Evolutionary conservation across 1,140 invertebrate species (phyloP).

Genomic region (Apis laboriosa): DNA sequence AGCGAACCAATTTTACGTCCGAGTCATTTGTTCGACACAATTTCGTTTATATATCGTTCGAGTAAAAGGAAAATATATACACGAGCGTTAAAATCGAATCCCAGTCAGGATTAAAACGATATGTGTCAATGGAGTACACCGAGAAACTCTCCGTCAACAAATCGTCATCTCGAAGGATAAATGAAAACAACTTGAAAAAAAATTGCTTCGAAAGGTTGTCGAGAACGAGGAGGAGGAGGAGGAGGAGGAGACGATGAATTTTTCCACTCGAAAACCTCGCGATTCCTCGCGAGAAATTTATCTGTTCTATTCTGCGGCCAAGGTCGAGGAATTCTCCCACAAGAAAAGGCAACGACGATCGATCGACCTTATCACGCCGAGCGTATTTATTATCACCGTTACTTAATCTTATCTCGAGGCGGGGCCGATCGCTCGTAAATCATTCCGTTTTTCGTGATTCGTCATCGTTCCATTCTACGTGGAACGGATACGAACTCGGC

Average conservation of each 20-base stretch:
- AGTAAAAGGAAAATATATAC: no score
- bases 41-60: not conserved
- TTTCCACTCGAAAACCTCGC: not conserved
- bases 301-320: not conserved
- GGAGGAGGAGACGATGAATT: not conserved
- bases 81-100: no score
- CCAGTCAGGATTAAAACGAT: not conserved
- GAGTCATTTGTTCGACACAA: not conserved
- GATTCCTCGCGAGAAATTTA: not conserved
- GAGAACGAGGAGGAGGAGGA: not conserved
- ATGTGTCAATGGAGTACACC: not conserved
- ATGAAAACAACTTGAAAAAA: not conserved
- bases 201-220: not conserved
- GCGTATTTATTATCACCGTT: slow-evolving; percentile 23
- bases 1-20: not conserved
- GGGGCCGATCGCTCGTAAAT: slow-evolving; percentile 52
- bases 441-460: slow-evolving; percentile 47
- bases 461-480: slow-evolving; percentile 43
- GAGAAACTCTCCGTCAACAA: not conserved
- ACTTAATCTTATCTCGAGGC: slow-evolving; percentile 52
- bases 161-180: not conserved
- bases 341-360: not conserved
- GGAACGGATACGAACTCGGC: not conserved
- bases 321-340: not conserved
- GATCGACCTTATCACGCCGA: slow-evolving; percentile 13